Percentiles rank a stretch among this genome's conserved stretches.
phyloP scores from a whole-genome alignment of 2,797 vertebrate species.

The Smutsia temminckii region DNA sequence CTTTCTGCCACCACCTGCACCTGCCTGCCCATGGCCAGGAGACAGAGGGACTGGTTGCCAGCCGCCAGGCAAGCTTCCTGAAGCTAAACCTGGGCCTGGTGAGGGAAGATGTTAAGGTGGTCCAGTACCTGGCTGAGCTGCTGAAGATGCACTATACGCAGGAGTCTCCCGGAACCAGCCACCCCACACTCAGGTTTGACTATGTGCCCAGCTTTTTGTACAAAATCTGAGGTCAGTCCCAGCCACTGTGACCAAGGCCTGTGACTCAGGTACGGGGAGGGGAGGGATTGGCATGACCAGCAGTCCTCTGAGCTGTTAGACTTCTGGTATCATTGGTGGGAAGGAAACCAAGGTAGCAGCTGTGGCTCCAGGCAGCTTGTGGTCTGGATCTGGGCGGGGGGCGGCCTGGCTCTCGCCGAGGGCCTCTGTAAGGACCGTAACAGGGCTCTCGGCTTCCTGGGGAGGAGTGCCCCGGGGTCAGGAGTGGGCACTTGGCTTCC shows the following conservation, averaged over 20 bases:
- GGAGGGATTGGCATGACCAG: background rate
- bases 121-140: slow-evolving; percentile 95
- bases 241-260: slow-evolving; percentile 55
- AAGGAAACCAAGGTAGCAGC: background rate
- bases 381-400: background rate
- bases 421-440: background rate
- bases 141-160: slow-evolving; percentile 92
- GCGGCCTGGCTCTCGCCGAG: background rate
- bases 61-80: slow-evolving; percentile 86
- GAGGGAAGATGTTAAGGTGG: slow-evolving; percentile 92
- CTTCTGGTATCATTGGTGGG: background rate
- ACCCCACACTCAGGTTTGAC: slow-evolving; percentile 92
- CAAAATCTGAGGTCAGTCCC: slow-evolving; percentile 90
- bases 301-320: slow-evolving; percentile 50
- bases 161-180: slow-evolving; percentile 81
- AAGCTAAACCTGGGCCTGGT: slow-evolving; percentile 92
- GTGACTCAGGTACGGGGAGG: slow-evolving; percentile 41
- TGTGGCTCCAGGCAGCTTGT: background rate
- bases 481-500: background rate
- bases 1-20: slow-evolving; percentile 97
- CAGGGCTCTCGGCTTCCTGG: background rate
- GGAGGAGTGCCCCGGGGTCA: background rate
- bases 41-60: slow-evolving; percentile 82
- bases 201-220: slow-evolving; percentile 97
- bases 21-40: slow-evolving; percentile 90